phyloP scores from a whole-genome alignment of 2,888 invertebrate species.

The Choreutis nemorana region DNA sequence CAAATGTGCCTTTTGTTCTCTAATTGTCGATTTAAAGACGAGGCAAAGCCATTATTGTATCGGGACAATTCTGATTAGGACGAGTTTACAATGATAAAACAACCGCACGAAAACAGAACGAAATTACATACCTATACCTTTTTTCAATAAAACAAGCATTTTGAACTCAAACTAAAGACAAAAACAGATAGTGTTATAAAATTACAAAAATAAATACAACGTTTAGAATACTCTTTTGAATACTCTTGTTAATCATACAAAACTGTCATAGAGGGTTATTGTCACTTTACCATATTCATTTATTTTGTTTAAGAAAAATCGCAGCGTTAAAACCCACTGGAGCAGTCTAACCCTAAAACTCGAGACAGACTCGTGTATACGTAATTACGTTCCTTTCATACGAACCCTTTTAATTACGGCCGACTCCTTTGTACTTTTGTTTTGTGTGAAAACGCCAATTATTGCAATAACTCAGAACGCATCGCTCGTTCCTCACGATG shows the following conservation, averaged over 20 bases:
- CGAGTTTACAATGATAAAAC: no score
- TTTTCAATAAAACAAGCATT: constrained; percentile 13
- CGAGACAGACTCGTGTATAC: constrained; percentile 16
- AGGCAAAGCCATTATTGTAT: background rate
- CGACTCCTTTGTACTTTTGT: constrained; percentile 36
- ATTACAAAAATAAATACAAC: no score
- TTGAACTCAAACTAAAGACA: no score
- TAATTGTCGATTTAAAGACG: constrained; percentile 10
- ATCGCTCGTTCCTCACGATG: constrained; percentile 28
- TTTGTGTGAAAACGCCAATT: constrained; percentile 45
- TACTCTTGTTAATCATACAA: no score
- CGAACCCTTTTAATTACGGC: constrained; percentile 48
- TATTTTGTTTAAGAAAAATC: no score
- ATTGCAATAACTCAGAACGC: constrained; percentile 44
- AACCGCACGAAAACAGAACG: no score
- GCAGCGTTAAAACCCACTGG: no score
- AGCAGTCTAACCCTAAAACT: no score
- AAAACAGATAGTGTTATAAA: no score
- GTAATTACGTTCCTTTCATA: constrained; percentile 49
- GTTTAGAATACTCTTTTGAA: no score
- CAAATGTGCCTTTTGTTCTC: background rate
- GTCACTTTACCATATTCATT: no score
- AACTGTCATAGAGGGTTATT: no score
- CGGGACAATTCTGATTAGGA: background rate
- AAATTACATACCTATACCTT: constrained; percentile 5